Conservation (phyloP, 2,113 vertebrate species). For the Caretta caretta region DNA sequence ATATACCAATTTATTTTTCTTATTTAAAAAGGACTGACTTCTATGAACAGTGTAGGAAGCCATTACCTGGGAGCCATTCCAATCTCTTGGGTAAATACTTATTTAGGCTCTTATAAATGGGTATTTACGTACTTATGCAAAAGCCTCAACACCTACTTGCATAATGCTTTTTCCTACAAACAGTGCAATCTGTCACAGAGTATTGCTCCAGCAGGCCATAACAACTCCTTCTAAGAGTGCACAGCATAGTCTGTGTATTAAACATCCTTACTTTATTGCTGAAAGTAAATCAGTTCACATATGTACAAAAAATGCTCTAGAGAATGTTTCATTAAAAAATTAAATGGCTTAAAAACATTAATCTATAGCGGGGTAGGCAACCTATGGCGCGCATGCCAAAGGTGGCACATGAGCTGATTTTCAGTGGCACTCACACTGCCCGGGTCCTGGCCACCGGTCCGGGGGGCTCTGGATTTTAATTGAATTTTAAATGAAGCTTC, state of each 20-base stretch:
- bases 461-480: no score
- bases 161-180: background rate
- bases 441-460: no score
- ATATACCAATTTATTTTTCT: background rate
- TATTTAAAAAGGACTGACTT: fast-evolving
- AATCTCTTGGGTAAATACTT: slow-evolving; percentile 5
- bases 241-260: background rate
- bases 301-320: background rate
- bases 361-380: background rate
- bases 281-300: background rate
- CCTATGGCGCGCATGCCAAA: no score
- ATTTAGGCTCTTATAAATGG: slow-evolving; percentile 34
- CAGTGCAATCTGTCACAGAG: background rate
- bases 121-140: slow-evolving; percentile 40
- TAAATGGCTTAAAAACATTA: background rate
- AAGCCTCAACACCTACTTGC: slow-evolving; percentile 21
- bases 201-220: background rate
- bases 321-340: background rate
- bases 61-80: slow-evolving; percentile 36
- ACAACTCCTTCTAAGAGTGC: background rate
- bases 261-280: background rate
- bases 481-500: no score
- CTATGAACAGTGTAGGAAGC: background rate
- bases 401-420: no score
- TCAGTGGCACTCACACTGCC: no score